Percentiles rank a stretch among this genome's conserved stretches.
Conservation (phyloP, 2,797 vertebrate species). For the Fratercula arctica region DNA sequence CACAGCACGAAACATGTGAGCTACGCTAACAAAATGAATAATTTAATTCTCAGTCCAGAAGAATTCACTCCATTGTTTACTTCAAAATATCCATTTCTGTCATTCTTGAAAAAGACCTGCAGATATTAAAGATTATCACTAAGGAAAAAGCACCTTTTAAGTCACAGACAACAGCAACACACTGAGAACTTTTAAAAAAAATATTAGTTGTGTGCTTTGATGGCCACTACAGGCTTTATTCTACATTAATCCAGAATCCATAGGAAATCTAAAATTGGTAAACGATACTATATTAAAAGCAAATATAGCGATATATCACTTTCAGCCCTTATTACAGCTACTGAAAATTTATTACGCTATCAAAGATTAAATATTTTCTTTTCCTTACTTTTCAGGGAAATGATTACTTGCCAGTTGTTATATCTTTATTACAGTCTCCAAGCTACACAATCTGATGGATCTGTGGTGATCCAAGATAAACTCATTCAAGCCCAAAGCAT, state of each 20-base stretch:
- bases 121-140: constrained; percentile 18
- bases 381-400: neutral
- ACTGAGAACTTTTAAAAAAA: neutral
- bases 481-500: neutral
- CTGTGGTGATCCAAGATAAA: constrained; percentile 27
- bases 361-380: constrained; percentile 20
- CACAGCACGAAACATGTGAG: constrained; percentile 46
- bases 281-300: neutral
- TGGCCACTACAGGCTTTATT: neutral
- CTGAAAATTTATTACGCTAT: neutral
- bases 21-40: constrained; percentile 71
- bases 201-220: neutral
- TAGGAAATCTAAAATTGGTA: constrained; percentile 3
- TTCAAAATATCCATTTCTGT: constrained; percentile 58
- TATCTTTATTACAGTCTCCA: constrained; percentile 16
- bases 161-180: neutral
- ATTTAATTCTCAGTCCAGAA: constrained; percentile 66
- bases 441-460: constrained; percentile 30
- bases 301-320: neutral
- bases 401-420: constrained; percentile 17
- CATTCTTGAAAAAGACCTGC: constrained; percentile 29
- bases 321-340: neutral
- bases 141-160: constrained; percentile 25
- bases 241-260: neutral
- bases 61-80: constrained; percentile 58